Base-by-base conservation (phyloP, 1,140 invertebrate species). In the Bombus waltoni region DNA sequence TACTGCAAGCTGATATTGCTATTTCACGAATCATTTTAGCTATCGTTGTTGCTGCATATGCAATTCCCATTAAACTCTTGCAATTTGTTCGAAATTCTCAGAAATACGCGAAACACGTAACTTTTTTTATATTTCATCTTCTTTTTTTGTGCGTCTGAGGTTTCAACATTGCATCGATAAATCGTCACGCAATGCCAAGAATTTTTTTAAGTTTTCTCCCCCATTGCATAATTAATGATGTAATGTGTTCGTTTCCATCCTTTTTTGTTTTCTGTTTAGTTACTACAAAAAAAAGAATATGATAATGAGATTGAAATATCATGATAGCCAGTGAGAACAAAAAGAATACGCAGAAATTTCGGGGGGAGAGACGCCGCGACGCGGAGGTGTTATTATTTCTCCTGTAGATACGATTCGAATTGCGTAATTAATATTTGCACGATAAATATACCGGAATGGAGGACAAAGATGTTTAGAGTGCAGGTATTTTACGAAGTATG, bases 1-100 rank as follows among this genome's bases (percentile, higher is more conserved):
- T 44, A 3, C 25, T 40, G 22, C 32, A 70, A 66, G 22, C 40
- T 73, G 68, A 87, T 86, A 75, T 86, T 87, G 70, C 66, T 68
- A 83, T 83, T 81, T 57, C 32, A 81, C 32, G 38, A 44, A 76
- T 62, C 40, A 32, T 76, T 11, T 13, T 28, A 44, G 8, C 28
- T 72, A 18, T 11, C 65, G 22, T 68, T 78, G 71, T 8, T 9
- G 40, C n/a, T 57, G 35, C 22, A 35, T 75, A 57, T 76, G 66
- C 57, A 32, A 32, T 80, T 70, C 32, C 22, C 28, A 42, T 53
- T 9, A 68, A n/a, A 77, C 9, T 28, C 28, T 53, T 70, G 28
- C 2, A n/a, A 47, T 78, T 87, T 53, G 40, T 78, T 65, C 53
- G 70, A 86, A 11, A 35, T 53, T 75, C 44, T 10, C 25, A 1